Evolutionary conservation across 1,140 invertebrate species (phyloP), one percentile per base, ranked within the genome.

Genomic region (Drosophila sechellia): DNA sequence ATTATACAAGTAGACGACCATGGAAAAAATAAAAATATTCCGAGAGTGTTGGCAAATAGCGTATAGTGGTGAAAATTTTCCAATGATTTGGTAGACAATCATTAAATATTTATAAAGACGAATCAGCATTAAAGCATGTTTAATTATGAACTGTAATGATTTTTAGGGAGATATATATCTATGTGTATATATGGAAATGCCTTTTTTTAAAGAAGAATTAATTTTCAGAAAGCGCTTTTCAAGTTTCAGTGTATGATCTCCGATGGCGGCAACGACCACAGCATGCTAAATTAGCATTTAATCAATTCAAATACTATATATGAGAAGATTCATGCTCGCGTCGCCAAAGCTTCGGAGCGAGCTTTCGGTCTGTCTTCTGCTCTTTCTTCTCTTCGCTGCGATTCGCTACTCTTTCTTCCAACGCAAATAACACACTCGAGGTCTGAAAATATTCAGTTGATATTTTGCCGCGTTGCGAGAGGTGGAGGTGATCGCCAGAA

Each of bases 271-370:
- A 77, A 64, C 64, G 46, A 49, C 43, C 45, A 35, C 63, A 66
- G 78, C 64, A 86, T 78, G 57, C 60, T 76, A 68, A 85, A 86
- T 85, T 71, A 64, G 73, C 80, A 86, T 87, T 87, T 81, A 81
- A 86, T 81, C 55, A 81, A 81, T 87, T 87, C 69, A 69, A 70
- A 49, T 53, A 77, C 69, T 50, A 78, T 74, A 31, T 31, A 8
- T 31, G 31, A 42, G 42, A 70, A 52, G 43, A 34, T 31, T 35
- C 50, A 39, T 49, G 52, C 35, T 65, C 13, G 39, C 65, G 31
- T 34, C 13, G 46, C 45, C 13, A 60, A 60, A 61, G 13, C 55
- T 73, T 17, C 8, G 6, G 31, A 31, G 31, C 31, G 43, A 70
- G 77, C 70, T 74, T 77, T 71, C 6, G 12, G 11, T 15, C 49